Base-by-base conservation (phyloP, 2,113 vertebrate species). In the Tursiops truncatus region DNA sequence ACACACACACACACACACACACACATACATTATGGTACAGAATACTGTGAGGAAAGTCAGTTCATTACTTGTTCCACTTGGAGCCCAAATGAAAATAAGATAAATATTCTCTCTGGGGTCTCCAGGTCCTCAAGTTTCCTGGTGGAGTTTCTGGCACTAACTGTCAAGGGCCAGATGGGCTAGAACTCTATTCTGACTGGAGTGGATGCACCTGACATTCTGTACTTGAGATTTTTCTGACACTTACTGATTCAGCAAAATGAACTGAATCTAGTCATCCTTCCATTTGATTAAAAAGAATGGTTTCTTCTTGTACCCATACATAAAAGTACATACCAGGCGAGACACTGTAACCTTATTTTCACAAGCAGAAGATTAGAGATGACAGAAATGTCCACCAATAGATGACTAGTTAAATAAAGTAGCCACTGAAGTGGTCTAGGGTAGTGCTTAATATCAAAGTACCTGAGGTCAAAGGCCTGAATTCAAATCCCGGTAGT, bases 1-100 rank as follows among this genome's bases (percentile, higher is more conserved):
- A 41, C 41, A 41, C 6, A 41, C 8, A 44, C 8, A 44, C 7
- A 41, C 41, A 41, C 41, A 41, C 41, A 41, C 41, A 41, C 6
- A 41, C 8, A 44, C 2, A 98, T 95, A 98, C 84, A 95, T 96
- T 97, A 98, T 98, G 33, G 91, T 96, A 97, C 62, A 97, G 85
- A 92, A 85, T 92, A 95, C 79, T 98, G 93, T 92, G 96, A 98
- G 97, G 97, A 98, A 97, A 93, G 88, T 77, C 97, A 97, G 94
- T 98, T 98, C 98, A 98, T 97, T 98, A 95, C 95, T 74, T 98
- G 87, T 31, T 83, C 94, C 65, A 97, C 80, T 98, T 97, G 85
- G 86, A 98, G 93, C 89, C 87, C 70, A 96, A 58, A 96, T 89
- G 93, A 98, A 98, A 98, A 95, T 83, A 98, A 98, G 97, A 96